A percentile compares a stretch with the other conserved stretches of the same genome.
Conservation (phyloP, 2,113 vertebrate genomes). For the Muscicapa adusta region DNA sequence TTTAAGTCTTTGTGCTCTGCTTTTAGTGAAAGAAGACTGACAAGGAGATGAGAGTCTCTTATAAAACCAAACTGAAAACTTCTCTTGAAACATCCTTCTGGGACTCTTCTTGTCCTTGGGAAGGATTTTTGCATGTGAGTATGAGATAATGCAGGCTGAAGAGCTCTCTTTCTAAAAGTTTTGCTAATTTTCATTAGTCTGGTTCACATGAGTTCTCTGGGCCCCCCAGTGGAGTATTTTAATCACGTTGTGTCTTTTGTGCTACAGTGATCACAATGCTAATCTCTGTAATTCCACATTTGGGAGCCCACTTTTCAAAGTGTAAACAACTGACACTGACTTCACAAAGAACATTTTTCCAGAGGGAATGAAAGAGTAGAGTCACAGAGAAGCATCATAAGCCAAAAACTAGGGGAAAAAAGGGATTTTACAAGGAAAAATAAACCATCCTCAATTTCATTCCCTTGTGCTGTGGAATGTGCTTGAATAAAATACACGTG, state of each 20-base stretch:
- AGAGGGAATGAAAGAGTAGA: background rate
- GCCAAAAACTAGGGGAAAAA: background rate
- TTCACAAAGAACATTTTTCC: slow-evolving; percentile 16
- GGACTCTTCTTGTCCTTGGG: background rate
- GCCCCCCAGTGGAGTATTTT: background rate
- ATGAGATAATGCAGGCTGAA: background rate
- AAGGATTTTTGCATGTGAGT: background rate
- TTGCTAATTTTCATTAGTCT: slow-evolving; percentile 1
- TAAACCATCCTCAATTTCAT: background rate
- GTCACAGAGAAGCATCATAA: background rate
- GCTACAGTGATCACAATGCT: background rate
- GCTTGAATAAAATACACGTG: background rate
- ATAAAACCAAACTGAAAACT: background rate
- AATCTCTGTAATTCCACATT: slow-evolving; percentile 22
- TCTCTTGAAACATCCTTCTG: background rate
- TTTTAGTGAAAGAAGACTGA: background rate
- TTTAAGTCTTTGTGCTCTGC: background rate
- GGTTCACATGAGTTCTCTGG: background rate
- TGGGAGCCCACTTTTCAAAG: slow-evolving; percentile 2
- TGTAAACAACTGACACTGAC: background rate
- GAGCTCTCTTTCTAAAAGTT: background rate
- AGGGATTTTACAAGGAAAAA: background rate
- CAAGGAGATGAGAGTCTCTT: background rate
- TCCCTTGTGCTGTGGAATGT: background rate
- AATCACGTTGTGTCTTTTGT: background rate